Base-by-base conservation (phyloP, 2,888 invertebrate species). In the Iphiclides podalirius region DNA sequence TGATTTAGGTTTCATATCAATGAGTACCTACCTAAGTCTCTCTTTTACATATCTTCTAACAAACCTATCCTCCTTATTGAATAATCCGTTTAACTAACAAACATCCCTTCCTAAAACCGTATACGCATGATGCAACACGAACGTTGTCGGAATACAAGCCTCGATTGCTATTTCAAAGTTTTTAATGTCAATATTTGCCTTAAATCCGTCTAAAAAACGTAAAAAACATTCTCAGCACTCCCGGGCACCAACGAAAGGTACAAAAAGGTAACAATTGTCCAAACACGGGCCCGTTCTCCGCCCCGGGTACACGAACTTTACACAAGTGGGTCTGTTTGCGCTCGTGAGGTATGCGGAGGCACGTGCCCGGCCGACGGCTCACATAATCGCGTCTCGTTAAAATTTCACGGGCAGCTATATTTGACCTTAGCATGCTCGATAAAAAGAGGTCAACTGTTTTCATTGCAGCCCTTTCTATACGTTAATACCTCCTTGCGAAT, bases 301-400 rank as follows among this genome's bases (percentile, higher is more conserved):
- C 39, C 39, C 28, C 36, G 50, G 63, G 61, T 60, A 50, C 49
- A 54, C 54, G 63, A 63, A 64, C 66, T 63, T 61, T 60, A 50
- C 59, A 43, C 26, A 49, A 43, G 42, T 45, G 44, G 9, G 20
- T n/a, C 23, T 31, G 20, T 31, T 36, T 38, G 28, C 31, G 8
- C 11, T 31, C 9, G 15, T n/a, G 13, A 8, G 20, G n/a, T 33
- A 34, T 49, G 37, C 48, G 16, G n/a, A 15, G 26, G 15, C 48
- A 43, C 43, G 48, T 12, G 37, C n/a, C n/a, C 38, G 20, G n/a
- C 17, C 33, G 38, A 8, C 38, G 37, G n/a, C 8, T 38, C 33
- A 43, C 43, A 49, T 43, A 49, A 43, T 38, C 34, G 26, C 14
- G 16, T 23, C 26, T 33, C 2, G 23, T 43, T 49, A 31, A 20